Percentiles rank a stretch among this genome's conserved stretches.
Conservation (phyloP, 2,113 vertebrate species). For the Rynchops niger region DNA sequence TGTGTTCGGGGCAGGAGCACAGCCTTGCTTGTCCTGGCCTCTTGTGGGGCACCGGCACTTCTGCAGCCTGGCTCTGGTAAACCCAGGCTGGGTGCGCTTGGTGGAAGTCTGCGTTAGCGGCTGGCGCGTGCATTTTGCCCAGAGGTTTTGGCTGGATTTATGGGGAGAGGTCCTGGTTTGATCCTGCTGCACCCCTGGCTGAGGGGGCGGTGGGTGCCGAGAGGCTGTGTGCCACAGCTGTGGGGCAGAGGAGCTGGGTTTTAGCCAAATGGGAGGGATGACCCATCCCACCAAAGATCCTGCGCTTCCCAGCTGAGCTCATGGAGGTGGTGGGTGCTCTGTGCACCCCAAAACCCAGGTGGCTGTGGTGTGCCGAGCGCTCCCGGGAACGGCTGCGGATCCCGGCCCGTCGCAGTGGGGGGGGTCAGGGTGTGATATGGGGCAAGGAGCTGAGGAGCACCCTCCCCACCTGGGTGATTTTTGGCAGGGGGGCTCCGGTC, state of each 20-base stretch:
- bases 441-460: not conserved
- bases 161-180: not conserved
- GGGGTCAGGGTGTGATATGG: not conserved
- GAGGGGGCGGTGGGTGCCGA: not conserved
- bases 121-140: not conserved
- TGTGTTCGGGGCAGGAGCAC: not conserved
- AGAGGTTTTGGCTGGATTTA: not conserved
- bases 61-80: not conserved
- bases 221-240: not conserved
- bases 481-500: rapidly evolving
- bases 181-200: not conserved
- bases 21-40: not conserved
- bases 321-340: rapidly evolving
- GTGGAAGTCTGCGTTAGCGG: not conserved
- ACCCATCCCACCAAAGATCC: not conserved
- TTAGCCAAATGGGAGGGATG: not conserved
- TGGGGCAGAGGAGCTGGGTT: not conserved
- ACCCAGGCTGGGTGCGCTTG: not conserved
- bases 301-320: not conserved
- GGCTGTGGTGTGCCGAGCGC: not conserved
- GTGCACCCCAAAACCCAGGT: not conserved
- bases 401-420: rapidly evolving
- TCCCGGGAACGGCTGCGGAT: not conserved
- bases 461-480: not conserved
- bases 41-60: not conserved